phyloP scores from a whole-genome alignment of 92 coral and sea anemone species.

The Scolanthus callimorphus region DNA sequence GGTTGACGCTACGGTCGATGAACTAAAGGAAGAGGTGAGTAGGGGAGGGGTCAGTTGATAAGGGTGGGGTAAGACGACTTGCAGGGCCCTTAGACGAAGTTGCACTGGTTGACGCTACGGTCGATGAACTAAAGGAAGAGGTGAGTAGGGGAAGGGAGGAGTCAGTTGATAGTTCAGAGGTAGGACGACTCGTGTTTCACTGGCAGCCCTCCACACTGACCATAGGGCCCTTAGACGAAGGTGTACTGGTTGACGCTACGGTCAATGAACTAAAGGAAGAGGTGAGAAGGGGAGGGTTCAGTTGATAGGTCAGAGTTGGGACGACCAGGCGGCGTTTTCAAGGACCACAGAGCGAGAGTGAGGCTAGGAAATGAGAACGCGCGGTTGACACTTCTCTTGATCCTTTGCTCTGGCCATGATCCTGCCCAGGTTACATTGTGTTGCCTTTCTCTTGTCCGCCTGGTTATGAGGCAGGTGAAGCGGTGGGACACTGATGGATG shows the following conservation, averaged over 20 bases:
- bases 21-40: slow-evolving; percentile 67
- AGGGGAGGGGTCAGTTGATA: background rate
- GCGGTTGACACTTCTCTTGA: no score
- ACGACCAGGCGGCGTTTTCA: no score
- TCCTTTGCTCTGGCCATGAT: no score
- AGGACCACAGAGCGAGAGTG: no score
- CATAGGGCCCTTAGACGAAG: slow-evolving; percentile 71
- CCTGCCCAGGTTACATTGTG: no score
- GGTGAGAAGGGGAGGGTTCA: slow-evolving; percentile 34
- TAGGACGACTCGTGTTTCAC: slow-evolving; percentile 57
- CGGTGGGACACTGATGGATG: no score
- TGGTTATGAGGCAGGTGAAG: no score
- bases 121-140: slow-evolving; percentile 67
- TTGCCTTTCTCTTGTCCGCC: no score
- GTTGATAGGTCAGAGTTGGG: no score
- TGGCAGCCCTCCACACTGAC: slow-evolving; percentile 83
- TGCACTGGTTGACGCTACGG: slow-evolving; percentile 43
- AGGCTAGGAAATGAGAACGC: no score
- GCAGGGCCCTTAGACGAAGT: slow-evolving; percentile 79
- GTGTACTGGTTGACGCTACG: slow-evolving; percentile 47
- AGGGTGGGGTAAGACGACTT: no score
- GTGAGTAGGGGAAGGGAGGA: slow-evolving; percentile 27
- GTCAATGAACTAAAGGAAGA: slow-evolving; percentile 66
- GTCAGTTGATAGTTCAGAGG: no score
- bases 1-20: slow-evolving; percentile 42